Percentiles rank a stretch among this genome's conserved stretches.
Conservation (phyloP, 2,797 vertebrate genomes). For the Peromyscus melanophrys region DNA sequence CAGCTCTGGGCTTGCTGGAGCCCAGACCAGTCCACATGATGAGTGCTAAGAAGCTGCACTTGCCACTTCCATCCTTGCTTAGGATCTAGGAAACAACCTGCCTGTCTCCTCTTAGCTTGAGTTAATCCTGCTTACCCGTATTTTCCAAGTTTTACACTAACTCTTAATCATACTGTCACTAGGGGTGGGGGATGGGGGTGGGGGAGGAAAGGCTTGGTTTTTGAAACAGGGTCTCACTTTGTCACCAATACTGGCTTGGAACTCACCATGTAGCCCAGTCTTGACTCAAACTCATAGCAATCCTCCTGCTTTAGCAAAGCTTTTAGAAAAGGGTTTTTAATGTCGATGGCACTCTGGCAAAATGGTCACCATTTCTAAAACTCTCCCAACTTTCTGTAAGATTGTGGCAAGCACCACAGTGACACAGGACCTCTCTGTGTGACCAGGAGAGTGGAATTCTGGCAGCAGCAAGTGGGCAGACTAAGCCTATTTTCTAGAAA, state of each 20-base stretch:
- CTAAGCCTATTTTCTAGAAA: neutral
- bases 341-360: neutral
- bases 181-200: neutral
- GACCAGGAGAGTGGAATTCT: neutral
- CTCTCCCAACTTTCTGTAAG: neutral
- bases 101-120: neutral
- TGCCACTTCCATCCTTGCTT: neutral
- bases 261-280: neutral
- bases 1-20: neutral
- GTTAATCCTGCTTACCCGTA: neutral
- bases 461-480: neutral
- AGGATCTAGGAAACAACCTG: neutral
- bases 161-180: neutral
- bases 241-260: neutral
- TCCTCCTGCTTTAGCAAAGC: neutral
- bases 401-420: neutral
- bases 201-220: neutral
- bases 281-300: neutral
- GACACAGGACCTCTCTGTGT: neutral
- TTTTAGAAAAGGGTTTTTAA: neutral
- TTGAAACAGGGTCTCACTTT: neutral
- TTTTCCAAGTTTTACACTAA: constrained; percentile 27
- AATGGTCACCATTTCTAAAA: neutral
- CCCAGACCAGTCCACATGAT: neutral
- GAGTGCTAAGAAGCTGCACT: neutral